phyloP scores from a whole-genome alignment of 2,113 vertebrate genomes.

The Lontra canadensis region DNA sequence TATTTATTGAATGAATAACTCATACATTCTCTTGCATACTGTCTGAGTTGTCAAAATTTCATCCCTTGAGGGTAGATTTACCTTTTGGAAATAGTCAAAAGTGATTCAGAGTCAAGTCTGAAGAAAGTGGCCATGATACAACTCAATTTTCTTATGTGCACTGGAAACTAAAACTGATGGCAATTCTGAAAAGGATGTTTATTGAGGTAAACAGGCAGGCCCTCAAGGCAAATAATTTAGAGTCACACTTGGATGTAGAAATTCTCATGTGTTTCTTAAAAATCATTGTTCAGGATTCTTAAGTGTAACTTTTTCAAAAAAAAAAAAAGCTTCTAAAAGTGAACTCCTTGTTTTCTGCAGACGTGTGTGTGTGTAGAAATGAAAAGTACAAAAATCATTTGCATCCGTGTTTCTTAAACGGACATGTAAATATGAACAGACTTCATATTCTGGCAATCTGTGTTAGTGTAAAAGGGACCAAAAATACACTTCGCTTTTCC shows the following conservation, averaged over 20 bases:
- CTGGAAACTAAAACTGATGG: not conserved
- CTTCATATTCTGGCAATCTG: not conserved
- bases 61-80: constrained; percentile 21
- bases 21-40: not conserved
- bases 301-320: not conserved
- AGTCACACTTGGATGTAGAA: not conserved
- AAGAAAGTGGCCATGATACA: not conserved
- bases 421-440: not conserved
- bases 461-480: not conserved
- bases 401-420: not conserved
- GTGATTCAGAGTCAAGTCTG: not conserved
- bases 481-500: not conserved
- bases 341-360: not conserved
- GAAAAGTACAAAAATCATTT: not conserved
- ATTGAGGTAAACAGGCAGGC: not conserved
- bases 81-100: constrained; percentile 25
- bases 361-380: not conserved
- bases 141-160: not conserved
- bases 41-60: not conserved
- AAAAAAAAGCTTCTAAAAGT: not conserved
- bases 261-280: not conserved
- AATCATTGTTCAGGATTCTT: not conserved
- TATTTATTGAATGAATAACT: constrained; percentile 25
- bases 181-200: not conserved
- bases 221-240: not conserved